Percentiles rank a stretch among this genome's conserved stretches.
Evolutionary conservation across 2,797 vertebrate species (phyloP).

Genomic region (Adrianichthys oophorus): DNA sequence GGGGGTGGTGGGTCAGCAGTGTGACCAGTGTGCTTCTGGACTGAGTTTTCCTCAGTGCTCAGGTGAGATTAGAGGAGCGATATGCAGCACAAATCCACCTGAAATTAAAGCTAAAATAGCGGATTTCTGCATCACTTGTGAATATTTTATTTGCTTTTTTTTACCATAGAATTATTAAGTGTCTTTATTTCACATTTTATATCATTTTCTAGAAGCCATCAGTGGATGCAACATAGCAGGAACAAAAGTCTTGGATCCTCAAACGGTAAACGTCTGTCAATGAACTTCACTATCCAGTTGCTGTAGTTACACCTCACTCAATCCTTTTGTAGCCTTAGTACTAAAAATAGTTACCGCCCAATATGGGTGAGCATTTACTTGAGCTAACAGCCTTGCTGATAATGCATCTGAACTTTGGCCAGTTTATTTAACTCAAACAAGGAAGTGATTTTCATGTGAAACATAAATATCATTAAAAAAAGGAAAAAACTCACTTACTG

Average conservation of each 20-base stretch:
- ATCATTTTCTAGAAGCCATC: constrained; percentile 58
- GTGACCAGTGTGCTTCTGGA: constrained; percentile 81
- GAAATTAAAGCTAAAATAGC: no score
- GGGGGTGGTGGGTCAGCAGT: constrained; percentile 77
- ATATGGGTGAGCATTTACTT: constrained; percentile 24
- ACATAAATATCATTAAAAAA: constrained; percentile 51
- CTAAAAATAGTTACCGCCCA: constrained; percentile 12
- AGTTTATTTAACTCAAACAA: constrained; percentile 11
- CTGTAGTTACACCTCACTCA: not conserved
- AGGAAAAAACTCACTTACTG: constrained; percentile 62
- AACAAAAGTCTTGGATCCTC: constrained; percentile 63
- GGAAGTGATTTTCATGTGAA: constrained; percentile 46
- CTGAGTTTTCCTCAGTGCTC: constrained; percentile 81
- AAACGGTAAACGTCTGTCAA: constrained; percentile 67
- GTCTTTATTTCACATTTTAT: constrained; percentile 9
- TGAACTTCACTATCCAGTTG: constrained; percentile 3
- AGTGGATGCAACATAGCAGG: constrained; percentile 82
- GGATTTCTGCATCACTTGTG: no score
- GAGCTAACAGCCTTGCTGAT: constrained; percentile 24
- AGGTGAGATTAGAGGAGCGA: constrained; percentile 64
- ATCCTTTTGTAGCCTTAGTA: constrained; percentile 24
- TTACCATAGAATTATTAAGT: not conserved
- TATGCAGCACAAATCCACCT: not conserved
- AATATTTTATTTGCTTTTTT: no score
- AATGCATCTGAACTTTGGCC: constrained; percentile 22